Evolutionary conservation across 2,797 vertebrate species (phyloP).

Genomic region (Allenopithecus nigroviridis): DNA sequence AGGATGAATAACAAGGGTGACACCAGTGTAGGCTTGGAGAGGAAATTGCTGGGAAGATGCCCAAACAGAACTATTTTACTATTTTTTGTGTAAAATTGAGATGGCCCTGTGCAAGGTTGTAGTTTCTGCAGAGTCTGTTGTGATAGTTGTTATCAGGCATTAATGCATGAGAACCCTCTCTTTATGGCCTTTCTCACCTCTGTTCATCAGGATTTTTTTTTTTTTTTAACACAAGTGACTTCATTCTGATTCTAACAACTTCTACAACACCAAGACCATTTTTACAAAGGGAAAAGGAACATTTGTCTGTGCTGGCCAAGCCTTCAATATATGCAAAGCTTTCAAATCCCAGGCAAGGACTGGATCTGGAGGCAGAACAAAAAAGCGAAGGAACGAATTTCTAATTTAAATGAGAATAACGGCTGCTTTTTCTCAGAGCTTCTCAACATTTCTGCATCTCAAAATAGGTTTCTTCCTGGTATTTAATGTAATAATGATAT

Average conservation of each 20-base stretch:
- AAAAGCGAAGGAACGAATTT: not conserved
- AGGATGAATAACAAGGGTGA: not conserved
- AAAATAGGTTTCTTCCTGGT: not conserved
- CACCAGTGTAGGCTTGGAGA: not conserved
- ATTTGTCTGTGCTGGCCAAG: too few species aligned
- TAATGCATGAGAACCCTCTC: not conserved
- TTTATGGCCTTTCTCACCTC: not conserved
- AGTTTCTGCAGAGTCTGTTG: not conserved
- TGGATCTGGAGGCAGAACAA: not conserved
- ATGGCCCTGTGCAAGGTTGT: not conserved
- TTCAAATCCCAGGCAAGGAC: too few species aligned
- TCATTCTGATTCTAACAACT: not conserved
- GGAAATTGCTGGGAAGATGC: not conserved
- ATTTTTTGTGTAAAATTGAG: not conserved
- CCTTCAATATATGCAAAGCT: not conserved
- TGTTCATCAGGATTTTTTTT: not conserved
- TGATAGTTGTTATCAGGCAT: not conserved
- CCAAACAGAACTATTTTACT: not conserved
- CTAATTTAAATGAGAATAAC: not conserved
- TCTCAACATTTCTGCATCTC: not conserved
- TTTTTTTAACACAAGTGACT: not conserved
- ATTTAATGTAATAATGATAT: not conserved
- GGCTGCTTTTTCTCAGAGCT: not conserved
- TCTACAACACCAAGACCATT: not conserved
- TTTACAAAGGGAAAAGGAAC: not conserved